Evolutionary conservation across 2,888 invertebrate species (phyloP).

Genomic region (Schizaphis graminum): DNA sequence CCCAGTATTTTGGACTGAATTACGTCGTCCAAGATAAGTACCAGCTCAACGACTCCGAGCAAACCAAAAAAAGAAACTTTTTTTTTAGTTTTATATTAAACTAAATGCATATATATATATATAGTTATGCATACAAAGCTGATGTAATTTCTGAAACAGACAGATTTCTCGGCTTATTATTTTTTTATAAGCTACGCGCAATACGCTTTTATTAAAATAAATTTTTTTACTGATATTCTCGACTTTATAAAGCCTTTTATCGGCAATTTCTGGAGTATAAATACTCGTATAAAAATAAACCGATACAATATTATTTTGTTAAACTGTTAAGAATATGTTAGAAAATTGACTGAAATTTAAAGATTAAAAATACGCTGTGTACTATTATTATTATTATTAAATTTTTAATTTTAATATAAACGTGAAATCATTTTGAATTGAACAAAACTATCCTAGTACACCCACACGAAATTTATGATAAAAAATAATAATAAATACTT

Average conservation of each 20-base stretch:
- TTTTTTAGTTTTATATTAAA: conserved; percentile 39
- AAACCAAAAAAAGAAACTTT: background rate
- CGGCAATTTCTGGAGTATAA: background rate
- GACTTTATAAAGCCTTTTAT: background rate
- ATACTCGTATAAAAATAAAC: background rate
- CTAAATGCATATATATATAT: background rate
- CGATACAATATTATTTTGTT: background rate
- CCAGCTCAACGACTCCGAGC: conserved; percentile 11
- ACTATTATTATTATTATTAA: background rate
- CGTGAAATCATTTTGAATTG: background rate
- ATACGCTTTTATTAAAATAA: conserved; percentile 10
- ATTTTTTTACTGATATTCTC: background rate
- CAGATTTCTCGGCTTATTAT: conserved; percentile 8
- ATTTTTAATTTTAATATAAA: background rate
- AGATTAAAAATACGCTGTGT: background rate
- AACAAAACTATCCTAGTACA: background rate
- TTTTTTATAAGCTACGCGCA: background rate
- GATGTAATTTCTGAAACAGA: conserved; percentile 18
- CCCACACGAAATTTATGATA: background rate
- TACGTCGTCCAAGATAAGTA: conserved; percentile 48
- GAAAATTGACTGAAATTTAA: background rate
- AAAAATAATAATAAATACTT: background rate
- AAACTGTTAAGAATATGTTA: background rate
- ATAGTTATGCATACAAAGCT: background rate
- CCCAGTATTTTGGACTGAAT: conserved; percentile 39